These are phyloP conservation scores for Spinus olivaceus DNA, from an alignment of 2,797 vertebrate species.

Conservation along the genomic window DNA sequence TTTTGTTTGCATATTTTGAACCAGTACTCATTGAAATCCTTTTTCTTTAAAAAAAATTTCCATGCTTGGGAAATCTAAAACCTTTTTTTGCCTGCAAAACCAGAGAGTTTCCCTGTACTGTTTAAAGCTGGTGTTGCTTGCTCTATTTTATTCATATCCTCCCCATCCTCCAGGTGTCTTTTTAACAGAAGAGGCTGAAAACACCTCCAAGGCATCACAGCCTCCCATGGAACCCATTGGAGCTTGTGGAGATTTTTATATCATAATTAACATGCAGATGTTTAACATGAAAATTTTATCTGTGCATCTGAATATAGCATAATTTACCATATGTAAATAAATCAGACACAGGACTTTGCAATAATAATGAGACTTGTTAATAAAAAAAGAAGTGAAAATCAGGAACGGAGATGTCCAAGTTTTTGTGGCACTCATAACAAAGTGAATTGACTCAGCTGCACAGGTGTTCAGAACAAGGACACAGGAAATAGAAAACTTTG, in stretches of 20 bases:
- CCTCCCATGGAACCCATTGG: not conserved
- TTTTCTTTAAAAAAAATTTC: not conserved
- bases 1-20: not conserved
- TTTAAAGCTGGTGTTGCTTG: not conserved
- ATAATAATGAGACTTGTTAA: not conserved
- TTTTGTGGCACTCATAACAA: not conserved
- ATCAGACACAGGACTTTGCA: not conserved
- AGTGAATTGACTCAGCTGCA: not conserved
- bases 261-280: not conserved
- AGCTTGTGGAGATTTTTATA: not conserved
- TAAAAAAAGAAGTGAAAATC: not conserved
- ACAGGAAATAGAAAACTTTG: not conserved
- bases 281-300: constrained; percentile 13
- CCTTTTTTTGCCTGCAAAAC: not conserved
- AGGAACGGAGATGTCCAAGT: not conserved
- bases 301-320: not conserved
- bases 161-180: not conserved
- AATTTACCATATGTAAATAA: not conserved
- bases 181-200: not conserved
- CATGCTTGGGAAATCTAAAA: not conserved
- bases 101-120: not conserved
- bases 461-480: not conserved
- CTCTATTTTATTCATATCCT: not conserved
- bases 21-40: not conserved
- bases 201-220: not conserved